phyloP scores from a whole-genome alignment of 1,140 invertebrate species.

The Drosophila bocki region DNA sequence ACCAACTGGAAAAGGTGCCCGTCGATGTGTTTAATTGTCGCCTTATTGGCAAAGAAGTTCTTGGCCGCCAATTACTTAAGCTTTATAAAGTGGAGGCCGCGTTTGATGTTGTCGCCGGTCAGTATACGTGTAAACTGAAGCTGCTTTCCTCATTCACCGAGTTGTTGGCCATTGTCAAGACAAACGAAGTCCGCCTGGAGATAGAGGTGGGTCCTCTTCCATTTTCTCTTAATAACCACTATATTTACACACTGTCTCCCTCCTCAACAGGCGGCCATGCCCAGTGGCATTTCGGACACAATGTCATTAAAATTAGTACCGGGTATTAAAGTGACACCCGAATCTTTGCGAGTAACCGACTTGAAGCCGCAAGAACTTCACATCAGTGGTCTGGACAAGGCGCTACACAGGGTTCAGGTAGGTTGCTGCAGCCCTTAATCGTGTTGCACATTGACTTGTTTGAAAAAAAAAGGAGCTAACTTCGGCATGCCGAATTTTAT shows the following conservation, averaged over 20 bases:
- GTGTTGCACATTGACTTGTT: not conserved
- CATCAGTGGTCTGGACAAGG: conserved; percentile 80
- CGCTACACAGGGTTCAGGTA: conserved; percentile 81
- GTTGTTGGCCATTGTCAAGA: conserved; percentile 67
- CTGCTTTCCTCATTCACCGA: conserved; percentile 66
- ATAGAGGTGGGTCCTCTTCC: conserved; percentile 59
- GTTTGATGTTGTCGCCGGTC: conserved; percentile 61
- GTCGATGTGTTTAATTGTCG: conserved; percentile 73
- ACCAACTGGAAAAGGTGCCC: conserved; percentile 46
- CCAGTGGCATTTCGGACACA: conserved; percentile 73
- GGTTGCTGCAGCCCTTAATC: conserved; percentile 26
- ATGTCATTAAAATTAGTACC: conserved; percentile 81
- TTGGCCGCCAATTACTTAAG: conserved; percentile 64
- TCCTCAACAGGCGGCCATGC: conserved; percentile 59
- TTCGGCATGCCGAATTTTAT: no score
- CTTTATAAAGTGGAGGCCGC: conserved; percentile 70
- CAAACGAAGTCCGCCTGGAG: conserved; percentile 72
- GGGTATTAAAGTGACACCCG: conserved; percentile 72
- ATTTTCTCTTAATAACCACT: not conserved
- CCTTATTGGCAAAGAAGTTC: conserved; percentile 61
- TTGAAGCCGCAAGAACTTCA: conserved; percentile 75
- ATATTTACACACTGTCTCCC: conserved; percentile 1
- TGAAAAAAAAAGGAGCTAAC: not conserved
- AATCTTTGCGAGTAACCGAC: conserved; percentile 55
- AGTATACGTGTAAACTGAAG: conserved; percentile 73